Evolutionary conservation across 37 sponge, comb jelly and placozoan species (phyloP).

Genomic region (Geodia barretti): DNA sequence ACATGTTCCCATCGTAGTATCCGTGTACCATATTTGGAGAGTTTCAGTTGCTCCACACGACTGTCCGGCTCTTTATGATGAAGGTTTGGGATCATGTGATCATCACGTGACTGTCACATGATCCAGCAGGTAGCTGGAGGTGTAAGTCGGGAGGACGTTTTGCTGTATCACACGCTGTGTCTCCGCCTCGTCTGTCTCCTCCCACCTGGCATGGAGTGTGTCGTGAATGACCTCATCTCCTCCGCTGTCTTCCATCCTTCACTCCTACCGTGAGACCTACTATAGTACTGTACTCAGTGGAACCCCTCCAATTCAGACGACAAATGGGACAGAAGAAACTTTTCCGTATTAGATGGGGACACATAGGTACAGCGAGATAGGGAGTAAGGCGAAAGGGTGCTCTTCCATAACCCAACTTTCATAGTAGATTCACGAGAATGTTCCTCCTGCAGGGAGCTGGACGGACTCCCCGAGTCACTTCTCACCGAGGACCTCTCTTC

Average conservation of each 20-base stretch:
- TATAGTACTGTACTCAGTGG: too few species aligned
- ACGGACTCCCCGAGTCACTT: neutral
- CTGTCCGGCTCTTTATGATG: conserved; percentile 37
- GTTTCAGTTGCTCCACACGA: conserved; percentile 8
- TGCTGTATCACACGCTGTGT: conserved; percentile 22
- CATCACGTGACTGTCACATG: conserved; percentile 2
- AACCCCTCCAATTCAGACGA: too few species aligned
- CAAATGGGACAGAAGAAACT: too few species aligned
- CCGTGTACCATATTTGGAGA: neutral
- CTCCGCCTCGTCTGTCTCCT: conserved; percentile 38
- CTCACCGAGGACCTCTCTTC: neutral
- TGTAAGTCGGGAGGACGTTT: neutral
- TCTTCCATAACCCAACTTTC: neutral
- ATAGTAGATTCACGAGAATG: neutral
- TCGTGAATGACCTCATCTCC: conserved; percentile 11
- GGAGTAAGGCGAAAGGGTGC: too few species aligned
- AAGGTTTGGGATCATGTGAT: conserved; percentile 21
- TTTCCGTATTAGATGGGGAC: too few species aligned
- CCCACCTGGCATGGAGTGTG: conserved; percentile 52
- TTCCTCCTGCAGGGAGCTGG: conserved; percentile 1
- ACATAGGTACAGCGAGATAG: too few species aligned
- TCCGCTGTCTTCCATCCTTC: conserved; percentile 31
- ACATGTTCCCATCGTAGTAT: neutral
- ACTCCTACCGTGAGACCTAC: conserved; percentile 25
- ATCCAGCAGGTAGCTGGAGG: neutral